A percentile compares a stretch with the other conserved stretches of the same genome.
These are phyloP conservation scores for Chaenogobius annularis DNA, from an alignment of 2,113 vertebrate genomes.

Conservation along the genomic window DNA sequence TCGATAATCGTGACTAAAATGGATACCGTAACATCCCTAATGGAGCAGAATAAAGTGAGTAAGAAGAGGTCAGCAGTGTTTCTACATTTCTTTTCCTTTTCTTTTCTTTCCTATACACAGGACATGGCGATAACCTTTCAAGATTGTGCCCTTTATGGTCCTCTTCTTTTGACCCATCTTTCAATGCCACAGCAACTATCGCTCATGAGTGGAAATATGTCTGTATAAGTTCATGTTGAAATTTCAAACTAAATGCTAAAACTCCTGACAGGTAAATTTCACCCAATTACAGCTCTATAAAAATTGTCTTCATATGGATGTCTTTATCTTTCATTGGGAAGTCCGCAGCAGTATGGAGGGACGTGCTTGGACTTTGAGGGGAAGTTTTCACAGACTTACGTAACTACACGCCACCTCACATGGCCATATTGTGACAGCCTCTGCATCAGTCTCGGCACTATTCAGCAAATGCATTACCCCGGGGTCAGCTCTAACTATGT, in stretches of 20 bases:
- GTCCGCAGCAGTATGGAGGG: slow-evolving; percentile 29
- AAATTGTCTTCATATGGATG: background rate
- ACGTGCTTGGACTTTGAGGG: slow-evolving; percentile 57
- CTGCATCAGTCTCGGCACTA: slow-evolving; percentile 40
- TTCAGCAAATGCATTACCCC: slow-evolving; percentile 37
- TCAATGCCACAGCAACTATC: background rate
- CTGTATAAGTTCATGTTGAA: background rate
- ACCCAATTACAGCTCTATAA: background rate
- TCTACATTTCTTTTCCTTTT: no score
- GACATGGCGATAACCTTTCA: no score
- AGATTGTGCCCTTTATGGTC: no score
- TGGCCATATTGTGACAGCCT: slow-evolving; percentile 35
- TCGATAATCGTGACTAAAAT: no score
- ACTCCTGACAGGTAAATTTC: background rate
- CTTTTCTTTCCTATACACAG: no score
- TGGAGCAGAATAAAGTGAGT: no score
- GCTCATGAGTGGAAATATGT: background rate
- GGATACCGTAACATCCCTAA: no score
- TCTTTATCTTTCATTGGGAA: slow-evolving; percentile 23
- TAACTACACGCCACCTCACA: slow-evolving; percentile 42
- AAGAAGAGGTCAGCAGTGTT: no score
- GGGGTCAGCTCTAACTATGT: slow-evolving; percentile 42
- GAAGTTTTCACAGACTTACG: slow-evolving; percentile 60
- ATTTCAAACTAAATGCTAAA: background rate
- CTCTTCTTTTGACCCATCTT: background rate